A percentile compares a stretch with the other conserved stretches of the same genome.
phyloP scores from a whole-genome alignment of 2,888 invertebrate genomes.

The Drosophila stalkeri region DNA sequence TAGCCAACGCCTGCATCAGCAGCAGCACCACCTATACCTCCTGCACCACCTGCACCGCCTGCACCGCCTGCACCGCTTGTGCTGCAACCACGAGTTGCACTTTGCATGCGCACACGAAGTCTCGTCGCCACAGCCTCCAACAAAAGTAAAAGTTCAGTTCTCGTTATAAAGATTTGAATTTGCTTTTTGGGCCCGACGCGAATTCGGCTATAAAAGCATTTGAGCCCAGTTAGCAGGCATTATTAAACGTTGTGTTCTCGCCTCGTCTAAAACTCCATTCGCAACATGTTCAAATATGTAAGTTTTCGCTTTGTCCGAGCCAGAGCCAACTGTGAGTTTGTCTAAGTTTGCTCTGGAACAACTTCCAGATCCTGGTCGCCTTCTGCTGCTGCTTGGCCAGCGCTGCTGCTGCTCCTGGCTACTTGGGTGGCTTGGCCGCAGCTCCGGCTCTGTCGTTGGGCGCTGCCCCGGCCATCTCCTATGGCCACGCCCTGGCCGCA shows the following conservation, averaged over 20 bases:
- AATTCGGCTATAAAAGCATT: conserved; percentile 74
- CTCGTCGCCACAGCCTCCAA: conserved; percentile 43
- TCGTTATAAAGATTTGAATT: conserved; percentile 35
- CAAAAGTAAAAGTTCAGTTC: conserved; percentile 76
- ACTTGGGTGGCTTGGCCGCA: conserved; percentile 71
- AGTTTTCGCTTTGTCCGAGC: conserved; percentile 47
- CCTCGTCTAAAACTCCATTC: conserved; percentile 47
- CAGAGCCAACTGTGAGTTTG: no score
- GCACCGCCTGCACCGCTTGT: neutral
- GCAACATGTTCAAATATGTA: conserved; percentile 81
- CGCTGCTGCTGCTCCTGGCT: conserved; percentile 83
- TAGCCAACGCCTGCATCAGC: neutral
- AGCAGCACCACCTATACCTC: neutral
- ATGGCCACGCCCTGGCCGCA: conserved; percentile 56
- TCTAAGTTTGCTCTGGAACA: neutral
- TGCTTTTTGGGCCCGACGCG: conserved; percentile 48
- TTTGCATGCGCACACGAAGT: conserved; percentile 61
- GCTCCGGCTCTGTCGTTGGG: conserved; percentile 18
- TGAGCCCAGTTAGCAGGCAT: conserved; percentile 50
- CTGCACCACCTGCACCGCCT: neutral
- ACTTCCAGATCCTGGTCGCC: conserved; percentile 67
- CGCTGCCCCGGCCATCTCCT: conserved; percentile 64
- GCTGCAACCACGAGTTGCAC: conserved; percentile 33
- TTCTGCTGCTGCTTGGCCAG: conserved; percentile 79
- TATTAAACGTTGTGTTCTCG: conserved; percentile 78